Conservation (phyloP, 1,140 invertebrate species). For the Drosophila arawakana region DNA sequence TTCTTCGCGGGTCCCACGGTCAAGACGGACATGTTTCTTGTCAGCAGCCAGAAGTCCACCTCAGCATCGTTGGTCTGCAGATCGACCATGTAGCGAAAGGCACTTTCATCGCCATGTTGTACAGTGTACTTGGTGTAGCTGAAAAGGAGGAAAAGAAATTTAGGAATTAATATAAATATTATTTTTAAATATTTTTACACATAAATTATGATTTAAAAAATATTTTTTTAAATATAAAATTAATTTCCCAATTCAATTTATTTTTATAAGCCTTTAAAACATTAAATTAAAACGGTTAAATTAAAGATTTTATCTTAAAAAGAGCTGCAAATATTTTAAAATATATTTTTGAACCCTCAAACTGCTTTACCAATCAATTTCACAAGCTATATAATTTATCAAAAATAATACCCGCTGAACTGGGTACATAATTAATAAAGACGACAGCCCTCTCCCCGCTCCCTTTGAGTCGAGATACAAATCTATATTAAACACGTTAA, state of each 20-base stretch:
- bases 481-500: too few species aligned
- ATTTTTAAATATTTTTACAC: too few species aligned
- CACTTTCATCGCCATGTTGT: constrained; percentile 58
- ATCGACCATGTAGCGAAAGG: constrained; percentile 71
- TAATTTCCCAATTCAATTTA: too few species aligned
- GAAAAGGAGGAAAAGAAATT: neutral
- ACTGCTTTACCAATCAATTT: neutral
- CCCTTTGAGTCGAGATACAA: too few species aligned
- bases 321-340: neutral
- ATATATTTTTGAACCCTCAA: neutral
- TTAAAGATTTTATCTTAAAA: too few species aligned
- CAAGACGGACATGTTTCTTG: constrained; percentile 69
- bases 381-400: too few species aligned
- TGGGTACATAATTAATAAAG: too few species aligned
- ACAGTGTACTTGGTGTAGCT: constrained; percentile 77
- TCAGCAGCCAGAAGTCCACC: constrained; percentile 72
- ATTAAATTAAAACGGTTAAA: neutral
- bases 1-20: constrained; percentile 59
- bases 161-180: neutral
- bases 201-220: too few species aligned
- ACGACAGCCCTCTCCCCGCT: too few species aligned
- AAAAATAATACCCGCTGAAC: too few species aligned
- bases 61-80: constrained; percentile 64
- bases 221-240: neutral
- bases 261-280: neutral